Evolutionary conservation across 2,113 vertebrate genomes (phyloP).

Genomic region (Dicaeum eximium): DNA sequence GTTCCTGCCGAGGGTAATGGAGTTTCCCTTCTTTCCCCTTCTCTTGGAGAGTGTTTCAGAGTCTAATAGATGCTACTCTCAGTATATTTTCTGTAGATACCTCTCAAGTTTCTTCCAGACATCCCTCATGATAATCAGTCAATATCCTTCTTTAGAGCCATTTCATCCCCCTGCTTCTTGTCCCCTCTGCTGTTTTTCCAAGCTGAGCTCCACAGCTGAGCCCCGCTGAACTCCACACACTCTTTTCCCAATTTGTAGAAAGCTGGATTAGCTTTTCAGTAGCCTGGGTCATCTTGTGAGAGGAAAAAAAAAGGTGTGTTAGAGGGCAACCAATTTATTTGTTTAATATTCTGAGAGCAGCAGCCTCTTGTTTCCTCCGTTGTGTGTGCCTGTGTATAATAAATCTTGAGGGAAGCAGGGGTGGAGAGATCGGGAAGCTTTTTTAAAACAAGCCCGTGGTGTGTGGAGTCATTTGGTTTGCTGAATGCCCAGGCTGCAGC

Average conservation of each 20-base stretch:
- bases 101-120: background rate
- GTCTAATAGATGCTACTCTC: background rate
- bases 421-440: background rate
- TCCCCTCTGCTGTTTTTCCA: background rate
- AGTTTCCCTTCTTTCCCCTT: background rate
- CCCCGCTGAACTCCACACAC: background rate
- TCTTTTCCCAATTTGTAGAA: background rate
- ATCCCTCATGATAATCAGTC: background rate
- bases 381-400: background rate
- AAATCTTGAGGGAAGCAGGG: constrained; percentile 31
- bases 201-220: background rate
- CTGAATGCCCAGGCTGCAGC: background rate
- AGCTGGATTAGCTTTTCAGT: constrained; percentile 29
- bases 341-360: constrained; percentile 44
- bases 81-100: background rate
- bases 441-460: background rate
- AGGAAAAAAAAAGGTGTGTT: background rate
- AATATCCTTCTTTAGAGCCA: background rate
- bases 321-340: constrained; percentile 57
- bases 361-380: background rate
- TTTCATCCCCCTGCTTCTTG: background rate
- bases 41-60: background rate
- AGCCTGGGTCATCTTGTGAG: background rate
- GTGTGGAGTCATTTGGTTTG: background rate
- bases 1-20: background rate